Percentiles rank a stretch among this genome's conserved stretches.
phyloP scores from a whole-genome alignment of 2,888 invertebrate species.

The Geophilus truncorum region DNA sequence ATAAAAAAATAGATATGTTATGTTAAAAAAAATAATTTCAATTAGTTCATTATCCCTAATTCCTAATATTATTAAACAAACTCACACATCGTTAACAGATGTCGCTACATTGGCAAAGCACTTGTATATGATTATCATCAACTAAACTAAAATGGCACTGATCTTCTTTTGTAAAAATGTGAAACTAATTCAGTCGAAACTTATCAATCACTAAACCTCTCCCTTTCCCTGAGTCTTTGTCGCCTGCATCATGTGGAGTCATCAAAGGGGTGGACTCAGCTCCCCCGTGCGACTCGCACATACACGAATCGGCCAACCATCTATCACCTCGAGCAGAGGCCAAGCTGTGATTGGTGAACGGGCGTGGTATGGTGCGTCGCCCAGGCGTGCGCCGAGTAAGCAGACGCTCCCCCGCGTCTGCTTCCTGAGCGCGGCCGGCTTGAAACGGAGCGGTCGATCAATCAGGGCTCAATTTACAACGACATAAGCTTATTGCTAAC shows the following conservation, averaged over 20 bases:
- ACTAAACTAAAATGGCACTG: background rate
- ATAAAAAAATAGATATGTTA: too few relatives aligned
- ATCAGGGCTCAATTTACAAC: conserved; percentile 34
- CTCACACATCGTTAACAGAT: background rate
- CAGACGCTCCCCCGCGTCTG: conserved; percentile 22
- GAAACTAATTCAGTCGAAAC: background rate
- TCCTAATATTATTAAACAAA: background rate
- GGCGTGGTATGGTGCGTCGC: conserved; percentile 8
- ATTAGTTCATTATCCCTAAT: too few relatives aligned
- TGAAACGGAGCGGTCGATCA: conserved; percentile 33
- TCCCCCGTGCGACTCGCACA: conserved; percentile 3
- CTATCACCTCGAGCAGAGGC: background rate
- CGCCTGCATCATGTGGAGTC: background rate
- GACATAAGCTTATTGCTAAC: conserved; percentile 35
- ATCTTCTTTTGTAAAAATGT: background rate
- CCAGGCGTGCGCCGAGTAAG: conserved; percentile 10
- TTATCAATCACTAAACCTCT: background rate
- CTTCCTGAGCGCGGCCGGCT: conserved; percentile 25
- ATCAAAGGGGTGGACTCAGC: conserved; percentile 11
- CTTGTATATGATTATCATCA: background rate
- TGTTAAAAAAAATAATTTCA: too few relatives aligned
- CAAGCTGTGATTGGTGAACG: conserved; percentile 7
- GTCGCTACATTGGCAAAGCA: background rate
- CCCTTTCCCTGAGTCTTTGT: background rate
- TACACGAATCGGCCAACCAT: background rate